These are phyloP conservation scores for Rostratula benghalensis DNA, from an alignment of 2,113 vertebrate species.

Conservation along the genomic window DNA sequence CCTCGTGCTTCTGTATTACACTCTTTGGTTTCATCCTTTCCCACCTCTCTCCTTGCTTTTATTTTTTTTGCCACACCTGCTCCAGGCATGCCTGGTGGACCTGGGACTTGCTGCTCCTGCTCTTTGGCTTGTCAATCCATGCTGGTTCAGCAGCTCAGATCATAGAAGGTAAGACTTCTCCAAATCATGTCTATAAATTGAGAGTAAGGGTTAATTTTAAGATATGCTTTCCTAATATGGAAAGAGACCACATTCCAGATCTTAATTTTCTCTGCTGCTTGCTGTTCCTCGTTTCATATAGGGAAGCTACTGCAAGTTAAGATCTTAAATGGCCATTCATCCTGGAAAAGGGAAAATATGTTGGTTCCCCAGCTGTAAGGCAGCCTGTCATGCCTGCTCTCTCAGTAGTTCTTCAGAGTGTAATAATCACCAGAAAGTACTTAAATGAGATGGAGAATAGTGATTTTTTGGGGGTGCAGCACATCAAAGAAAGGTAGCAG, in stretches of 20 bases:
- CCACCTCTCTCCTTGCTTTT: accelerated
- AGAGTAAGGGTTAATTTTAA: neutral
- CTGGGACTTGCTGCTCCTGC: conserved; percentile 37
- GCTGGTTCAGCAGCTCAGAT: conserved; percentile 50
- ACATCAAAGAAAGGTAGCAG: neutral
- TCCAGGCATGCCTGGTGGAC: conserved; percentile 54
- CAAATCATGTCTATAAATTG: neutral
- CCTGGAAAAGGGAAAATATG: neutral
- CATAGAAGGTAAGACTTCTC: conserved; percentile 72
- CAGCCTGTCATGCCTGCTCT: neutral
- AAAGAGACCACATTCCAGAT: neutral
- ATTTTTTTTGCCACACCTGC: conserved; percentile 14
- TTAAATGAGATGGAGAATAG: neutral
- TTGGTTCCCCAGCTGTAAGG: neutral
- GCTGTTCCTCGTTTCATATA: neutral
- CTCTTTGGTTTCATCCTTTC: neutral
- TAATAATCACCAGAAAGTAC: neutral
- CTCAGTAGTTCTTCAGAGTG: neutral
- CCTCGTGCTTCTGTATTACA: neutral
- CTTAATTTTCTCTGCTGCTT: neutral
- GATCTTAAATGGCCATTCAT: neutral
- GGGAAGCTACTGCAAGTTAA: neutral
- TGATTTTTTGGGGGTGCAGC: neutral
- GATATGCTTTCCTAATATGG: neutral
- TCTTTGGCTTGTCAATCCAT: conserved; percentile 49